phyloP scores from a whole-genome alignment of 92 coral and sea anemone genomes.

The Parazoanthus swiftii region DNA sequence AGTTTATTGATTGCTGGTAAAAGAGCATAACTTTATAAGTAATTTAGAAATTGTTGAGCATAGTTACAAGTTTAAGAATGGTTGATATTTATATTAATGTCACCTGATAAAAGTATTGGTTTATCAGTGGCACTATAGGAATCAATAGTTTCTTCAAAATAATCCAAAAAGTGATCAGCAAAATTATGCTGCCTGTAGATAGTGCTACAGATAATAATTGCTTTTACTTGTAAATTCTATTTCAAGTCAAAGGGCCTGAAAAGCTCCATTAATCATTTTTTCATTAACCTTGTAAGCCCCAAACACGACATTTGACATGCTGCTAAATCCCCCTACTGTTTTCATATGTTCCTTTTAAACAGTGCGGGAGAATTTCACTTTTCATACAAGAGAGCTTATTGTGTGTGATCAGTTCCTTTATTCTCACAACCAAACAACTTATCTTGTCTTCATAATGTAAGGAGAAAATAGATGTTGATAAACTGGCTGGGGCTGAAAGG shows the following conservation, averaged over 20 bases:
- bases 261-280: conserved; percentile 8
- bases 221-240: conserved; percentile 14
- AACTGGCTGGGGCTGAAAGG: too few species aligned
- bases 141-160: too few species aligned
- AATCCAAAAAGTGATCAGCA: too few species aligned
- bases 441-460: too few species aligned
- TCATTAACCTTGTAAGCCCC: background rate
- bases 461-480: too few species aligned
- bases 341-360: background rate
- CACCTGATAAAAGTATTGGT: too few species aligned
- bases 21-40: conserved; percentile 8
- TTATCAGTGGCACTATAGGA: too few species aligned
- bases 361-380: too few species aligned
- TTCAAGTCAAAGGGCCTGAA: conserved; percentile 19
- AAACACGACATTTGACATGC: background rate
- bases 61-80: conserved; percentile 12
- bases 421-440: too few species aligned
- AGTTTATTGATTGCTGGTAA: conserved; percentile 16
- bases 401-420: too few species aligned
- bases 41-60: conserved; percentile 22
- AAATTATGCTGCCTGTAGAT: background rate
- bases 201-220: background rate
- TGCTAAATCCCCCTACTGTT: conserved; percentile 18
- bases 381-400: too few species aligned
- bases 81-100: background rate